These are phyloP conservation scores for Sakesphorus luctuosus DNA, from an alignment of 2,113 vertebrate species.

Conservation along the genomic window DNA sequence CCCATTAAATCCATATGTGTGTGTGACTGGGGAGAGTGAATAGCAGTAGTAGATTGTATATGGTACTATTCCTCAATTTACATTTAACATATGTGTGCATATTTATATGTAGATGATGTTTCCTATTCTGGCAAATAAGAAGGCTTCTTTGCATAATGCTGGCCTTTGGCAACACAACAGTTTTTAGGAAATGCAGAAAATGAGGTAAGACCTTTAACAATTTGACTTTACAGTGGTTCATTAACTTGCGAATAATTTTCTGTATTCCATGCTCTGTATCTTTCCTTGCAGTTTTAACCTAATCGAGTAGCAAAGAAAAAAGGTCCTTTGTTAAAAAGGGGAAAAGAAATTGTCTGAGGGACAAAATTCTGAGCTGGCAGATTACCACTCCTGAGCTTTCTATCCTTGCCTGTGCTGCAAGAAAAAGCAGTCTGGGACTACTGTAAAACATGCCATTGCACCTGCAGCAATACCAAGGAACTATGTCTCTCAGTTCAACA, in stretches of 20 bases:
- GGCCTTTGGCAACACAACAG: not conserved
- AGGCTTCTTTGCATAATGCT: slow-evolving; percentile 8
- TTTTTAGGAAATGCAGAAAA: not conserved
- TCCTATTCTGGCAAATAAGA: not conserved
- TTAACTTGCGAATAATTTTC: not conserved
- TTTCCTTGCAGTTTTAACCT: not conserved
- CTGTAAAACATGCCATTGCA: not conserved
- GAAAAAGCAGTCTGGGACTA: not conserved
- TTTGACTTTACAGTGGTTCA: not conserved
- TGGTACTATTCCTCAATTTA: not conserved
- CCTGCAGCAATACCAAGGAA: not conserved
- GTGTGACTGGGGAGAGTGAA: not conserved
- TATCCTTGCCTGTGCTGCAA: not conserved
- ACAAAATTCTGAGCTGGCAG: not conserved
- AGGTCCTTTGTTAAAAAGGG: not conserved
- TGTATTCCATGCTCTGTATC: not conserved
- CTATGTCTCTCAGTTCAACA: not conserved
- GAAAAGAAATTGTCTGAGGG: not conserved
- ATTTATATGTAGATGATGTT: not conserved
- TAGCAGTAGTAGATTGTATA: not conserved
- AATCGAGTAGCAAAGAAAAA: not conserved
- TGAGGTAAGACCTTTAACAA: not conserved
- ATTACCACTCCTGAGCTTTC: not conserved
- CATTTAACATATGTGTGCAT: not conserved
- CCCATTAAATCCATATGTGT: not conserved